Base-by-base conservation (phyloP, 2,113 vertebrate genomes). In the Rousettus leschenaultii region DNA sequence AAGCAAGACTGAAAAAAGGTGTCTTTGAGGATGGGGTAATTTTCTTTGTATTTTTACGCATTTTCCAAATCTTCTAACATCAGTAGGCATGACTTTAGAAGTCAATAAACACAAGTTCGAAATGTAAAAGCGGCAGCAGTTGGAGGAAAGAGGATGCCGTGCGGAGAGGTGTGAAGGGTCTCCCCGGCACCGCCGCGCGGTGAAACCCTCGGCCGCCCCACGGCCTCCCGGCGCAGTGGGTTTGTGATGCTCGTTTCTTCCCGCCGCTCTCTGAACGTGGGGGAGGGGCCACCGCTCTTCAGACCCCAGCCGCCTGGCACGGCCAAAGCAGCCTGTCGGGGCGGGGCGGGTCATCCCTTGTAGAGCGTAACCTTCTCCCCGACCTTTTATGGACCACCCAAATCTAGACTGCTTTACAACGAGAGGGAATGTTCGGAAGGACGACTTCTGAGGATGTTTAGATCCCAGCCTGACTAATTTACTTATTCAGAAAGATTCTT, bases 111-210 rank as follows among this genome's bases (percentile, higher is more conserved):
- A 84, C 40, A 35, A 77, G 12, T 57, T 92, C 33, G 40, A 63
- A 28, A 22, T 78, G 48, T 89, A 43, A 70, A 65, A 86, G 40
- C 55, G 61, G 59, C 4, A 26, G 26, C 28, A 14, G 21, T 11
- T 38, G 5, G 61, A 48, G 87, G 40, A 61, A 79, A 55, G 40
- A 19, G 14, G 45, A 26, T 51, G 61, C 61, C n/a, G 22, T 40
- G 68, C 4, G 14, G 86, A 43, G 74, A 24, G n/a, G 1, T 79
- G 6, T 11, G 38, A 74, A 89, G 66, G 18, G 53, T 71, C 57
- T 51, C 48, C 10, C 5, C 26, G 6, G 33, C 18, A 13, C 59
- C 4, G 2, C 4, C 0, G 3, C 35, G 18, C n/a, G 7, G 43
- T 63, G 7, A 35, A 57, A 38, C 6, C 78, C 48, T 38, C 30